Base-by-base conservation (phyloP, 2,888 invertebrate genomes). In the Augochlorella aurata region DNA sequence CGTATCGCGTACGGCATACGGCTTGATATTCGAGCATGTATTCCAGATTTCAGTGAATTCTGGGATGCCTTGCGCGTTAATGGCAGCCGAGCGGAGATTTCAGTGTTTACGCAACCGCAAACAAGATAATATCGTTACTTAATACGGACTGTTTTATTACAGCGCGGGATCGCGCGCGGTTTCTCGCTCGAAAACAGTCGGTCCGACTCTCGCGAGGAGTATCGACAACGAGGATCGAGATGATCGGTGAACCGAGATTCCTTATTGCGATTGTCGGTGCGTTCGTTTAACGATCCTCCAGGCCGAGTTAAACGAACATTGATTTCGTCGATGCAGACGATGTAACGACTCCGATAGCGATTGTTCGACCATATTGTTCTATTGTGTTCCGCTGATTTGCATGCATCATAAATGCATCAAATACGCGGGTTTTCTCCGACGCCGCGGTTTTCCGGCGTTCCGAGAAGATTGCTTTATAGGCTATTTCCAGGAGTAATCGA, bases 51-150 rank as follows among this genome's bases (percentile, higher is more conserved):
- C 38, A 38, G 14, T 16, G 24, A 29, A 61, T 61, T 61, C 8
- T 29, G 24, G 24, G 24, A 61, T 16, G 29, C 16, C 10, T 18
- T 0, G 63, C 63, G 63, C 38, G 38, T n/a, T 63, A 10, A 63
- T 63, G 9, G 18, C 38, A 2, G 63, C 38, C 38, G 38, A 18
- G 29, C 38, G 63, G 38, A 63, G 38, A 63, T 63, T 63, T 63
- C 63, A 61, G 61, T 24, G 38, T 63, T 63, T 38, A 63, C 45
- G 54, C 70, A 54, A 24, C 52, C 45, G 58, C 21, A 44, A 29
- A 58, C 67, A 67, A 63, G 63, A 63, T 38, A 63, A 63, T 63
- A 63, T 63, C 63, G 63, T 63, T 63, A 63, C 63, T 63, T 63
- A 63, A 63, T 63, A 61, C 61, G 29, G 54, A 21, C 54, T 54